Percentiles rank a stretch among this genome's conserved stretches.
Evolutionary conservation across 2,888 invertebrate genomes (phyloP).

Genomic region (Rhingia rostrata): DNA sequence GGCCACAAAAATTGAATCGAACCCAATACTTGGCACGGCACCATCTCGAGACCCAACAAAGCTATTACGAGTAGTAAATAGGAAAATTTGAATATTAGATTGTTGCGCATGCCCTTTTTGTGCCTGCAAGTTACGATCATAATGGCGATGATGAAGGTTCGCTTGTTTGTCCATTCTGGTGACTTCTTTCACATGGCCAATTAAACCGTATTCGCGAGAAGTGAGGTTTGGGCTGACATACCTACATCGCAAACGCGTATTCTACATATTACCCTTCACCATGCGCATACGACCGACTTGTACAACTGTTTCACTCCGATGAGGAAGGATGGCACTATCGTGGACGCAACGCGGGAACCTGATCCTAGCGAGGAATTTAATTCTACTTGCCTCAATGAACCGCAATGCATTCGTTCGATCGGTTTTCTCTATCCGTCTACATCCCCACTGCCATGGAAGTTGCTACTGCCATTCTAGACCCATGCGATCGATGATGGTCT

Average conservation of each 20-base stretch:
- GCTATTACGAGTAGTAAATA: constrained; percentile 24
- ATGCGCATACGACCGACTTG: not conserved
- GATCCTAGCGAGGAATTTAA: constrained; percentile 69
- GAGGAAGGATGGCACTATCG: constrained; percentile 3
- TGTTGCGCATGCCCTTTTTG: constrained; percentile 27
- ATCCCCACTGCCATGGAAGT: constrained; percentile 32
- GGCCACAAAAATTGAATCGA: constrained; percentile 73
- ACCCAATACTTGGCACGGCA: constrained; percentile 27
- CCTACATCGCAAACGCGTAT: constrained; percentile 56
- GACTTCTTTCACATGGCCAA: constrained; percentile 60
- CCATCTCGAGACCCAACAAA: constrained; percentile 16
- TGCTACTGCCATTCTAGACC: constrained; percentile 49
- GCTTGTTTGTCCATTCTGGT: constrained; percentile 61
- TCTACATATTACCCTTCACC: constrained; percentile 15
- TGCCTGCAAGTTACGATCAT: constrained; percentile 39
- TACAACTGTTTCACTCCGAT: constrained; percentile 52
- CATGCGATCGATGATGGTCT: constrained; percentile 63
- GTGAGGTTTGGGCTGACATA: constrained; percentile 56
- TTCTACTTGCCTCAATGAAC: constrained; percentile 72
- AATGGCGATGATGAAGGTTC: constrained; percentile 55
- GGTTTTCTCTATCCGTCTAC: constrained; percentile 53
- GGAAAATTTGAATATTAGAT: constrained; percentile 55
- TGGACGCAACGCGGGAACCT: constrained; percentile 53
- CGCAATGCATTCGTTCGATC: constrained; percentile 69
- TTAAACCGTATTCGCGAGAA: constrained; percentile 49